Conservation (phyloP, 2,113 vertebrate species). For the Perca fluviatilis region DNA sequence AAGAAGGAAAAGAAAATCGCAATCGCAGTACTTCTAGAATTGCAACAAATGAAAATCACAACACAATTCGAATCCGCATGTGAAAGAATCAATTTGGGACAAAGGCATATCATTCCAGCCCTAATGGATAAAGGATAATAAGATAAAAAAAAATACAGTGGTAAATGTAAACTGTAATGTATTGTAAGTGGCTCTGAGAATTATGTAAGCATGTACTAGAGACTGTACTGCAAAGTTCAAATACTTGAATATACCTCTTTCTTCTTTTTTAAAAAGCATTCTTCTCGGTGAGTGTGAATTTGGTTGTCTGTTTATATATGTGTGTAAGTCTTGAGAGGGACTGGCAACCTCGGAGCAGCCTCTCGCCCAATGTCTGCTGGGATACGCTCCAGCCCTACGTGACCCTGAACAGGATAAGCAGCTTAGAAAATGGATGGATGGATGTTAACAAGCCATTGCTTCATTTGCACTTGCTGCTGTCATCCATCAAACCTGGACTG, state of each 20-base stretch:
- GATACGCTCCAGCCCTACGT: neutral
- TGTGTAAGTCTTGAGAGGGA: neutral
- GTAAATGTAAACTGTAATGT: neutral
- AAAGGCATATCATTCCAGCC: too few species aligned
- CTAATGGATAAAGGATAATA: neutral
- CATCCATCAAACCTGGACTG: slow-evolving; percentile 34
- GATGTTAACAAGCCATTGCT: slow-evolving; percentile 38
- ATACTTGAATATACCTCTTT: neutral
- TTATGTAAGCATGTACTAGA: too few species aligned
- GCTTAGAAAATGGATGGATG: slow-evolving; percentile 44
- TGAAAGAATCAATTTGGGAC: too few species aligned
- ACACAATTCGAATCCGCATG: too few species aligned
- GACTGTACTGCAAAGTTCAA: neutral
- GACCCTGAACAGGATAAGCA: slow-evolving; percentile 41
- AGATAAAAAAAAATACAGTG: neutral
- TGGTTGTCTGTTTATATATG: neutral
- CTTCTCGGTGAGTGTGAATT: neutral
- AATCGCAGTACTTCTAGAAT: too few species aligned
- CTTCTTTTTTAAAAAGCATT: neutral
- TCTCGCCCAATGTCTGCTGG: slow-evolving; percentile 5
- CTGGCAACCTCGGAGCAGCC: neutral
- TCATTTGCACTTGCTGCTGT: slow-evolving; percentile 36
- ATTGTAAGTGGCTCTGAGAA: neutral
- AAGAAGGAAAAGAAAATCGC: too few species aligned
- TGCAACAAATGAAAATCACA: too few species aligned